Percentiles rank a stretch among this genome's conserved stretches.
Conservation (phyloP, 2,113 vertebrate genomes). For the Petrocephalus zakoni region DNA sequence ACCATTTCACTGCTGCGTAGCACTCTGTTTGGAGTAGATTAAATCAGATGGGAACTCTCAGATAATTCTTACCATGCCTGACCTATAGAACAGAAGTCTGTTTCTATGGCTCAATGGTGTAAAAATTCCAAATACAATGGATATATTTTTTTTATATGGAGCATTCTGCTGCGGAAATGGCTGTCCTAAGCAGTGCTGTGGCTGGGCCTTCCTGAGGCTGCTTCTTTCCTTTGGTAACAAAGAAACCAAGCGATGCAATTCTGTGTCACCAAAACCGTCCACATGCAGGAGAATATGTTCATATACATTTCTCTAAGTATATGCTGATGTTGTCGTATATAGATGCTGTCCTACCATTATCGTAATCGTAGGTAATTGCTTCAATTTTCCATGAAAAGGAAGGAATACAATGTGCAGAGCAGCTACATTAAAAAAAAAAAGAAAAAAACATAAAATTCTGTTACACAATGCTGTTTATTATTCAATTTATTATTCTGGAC, state of each 20-base stretch:
- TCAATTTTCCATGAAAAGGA: not conserved
- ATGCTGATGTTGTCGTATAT: not conserved
- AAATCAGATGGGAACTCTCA: slow-evolving; percentile 8
- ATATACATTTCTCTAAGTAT: not conserved
- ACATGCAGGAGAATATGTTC: not conserved
- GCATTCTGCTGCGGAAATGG: slow-evolving; percentile 15
- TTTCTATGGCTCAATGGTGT: slow-evolving; percentile 47
- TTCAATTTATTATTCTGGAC: not conserved
- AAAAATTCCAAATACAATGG: slow-evolving; percentile 37
- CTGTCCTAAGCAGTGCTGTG: not conserved
- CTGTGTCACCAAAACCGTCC: not conserved
- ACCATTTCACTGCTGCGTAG: not conserved
- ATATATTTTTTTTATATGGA: not conserved
- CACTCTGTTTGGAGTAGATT: not conserved
- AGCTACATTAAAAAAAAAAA: not conserved
- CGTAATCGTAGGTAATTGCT: not conserved
- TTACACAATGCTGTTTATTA: slow-evolving; percentile 3
- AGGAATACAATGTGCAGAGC: not conserved
- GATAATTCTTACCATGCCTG: slow-evolving; percentile 37
- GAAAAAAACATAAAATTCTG: not conserved
- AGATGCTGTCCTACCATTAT: not conserved
- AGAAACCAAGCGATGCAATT: not conserved
- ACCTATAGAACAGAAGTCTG: slow-evolving; percentile 38
- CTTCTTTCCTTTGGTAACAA: not conserved
- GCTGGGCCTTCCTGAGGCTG: not conserved